Evolutionary conservation across 2,797 vertebrate genomes (phyloP), one percentile per base, ranked within the genome.

Genomic region (Esox masquinongy): DNA sequence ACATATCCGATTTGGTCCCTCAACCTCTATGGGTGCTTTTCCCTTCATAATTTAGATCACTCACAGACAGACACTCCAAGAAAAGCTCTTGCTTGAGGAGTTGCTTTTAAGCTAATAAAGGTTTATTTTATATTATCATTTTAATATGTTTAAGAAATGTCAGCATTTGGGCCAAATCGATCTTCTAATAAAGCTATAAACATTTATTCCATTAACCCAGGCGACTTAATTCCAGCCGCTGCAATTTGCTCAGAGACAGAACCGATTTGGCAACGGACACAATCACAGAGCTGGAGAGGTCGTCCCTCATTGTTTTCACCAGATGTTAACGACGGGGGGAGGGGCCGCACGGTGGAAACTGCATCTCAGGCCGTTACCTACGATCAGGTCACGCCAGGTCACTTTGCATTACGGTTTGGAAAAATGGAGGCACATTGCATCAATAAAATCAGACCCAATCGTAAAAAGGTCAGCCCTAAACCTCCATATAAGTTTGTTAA

Each of bases 321-420:
- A 94, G 88, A 93, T 92, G 91, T 89, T 88, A 81, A 77, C 86
- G 83, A 89, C 84, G 74, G 81, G 80, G 82, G 76, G 79, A 83
- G 3, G 3, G 3, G 80, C 9, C 11, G 87, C 72, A 67, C 78
- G 85, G 83, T 87, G 82, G 90, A 89, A 91, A 88, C 72, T 83
- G 76, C 82, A 85, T 87, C 84, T 85, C 84, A 84, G 88, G 86
- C 79, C 82, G 85, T 47, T 56, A 82, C 80, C 72, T 85, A 88
- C 85, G 88, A 89, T 91, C 88, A 88, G 77, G 83, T 77, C 79
- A 69, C 22, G 51, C 78, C 82, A 17, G 86, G 86, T 83, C 19
- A 73, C 70, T 74, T 34, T 56, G 73, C 88, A 83, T 86, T 76
- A 86, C 81, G 85, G 88, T 85, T 83, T 84, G 14, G 89, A 90